Conservation (phyloP, 2,797 vertebrate genomes). For the Anabas testudineus region DNA sequence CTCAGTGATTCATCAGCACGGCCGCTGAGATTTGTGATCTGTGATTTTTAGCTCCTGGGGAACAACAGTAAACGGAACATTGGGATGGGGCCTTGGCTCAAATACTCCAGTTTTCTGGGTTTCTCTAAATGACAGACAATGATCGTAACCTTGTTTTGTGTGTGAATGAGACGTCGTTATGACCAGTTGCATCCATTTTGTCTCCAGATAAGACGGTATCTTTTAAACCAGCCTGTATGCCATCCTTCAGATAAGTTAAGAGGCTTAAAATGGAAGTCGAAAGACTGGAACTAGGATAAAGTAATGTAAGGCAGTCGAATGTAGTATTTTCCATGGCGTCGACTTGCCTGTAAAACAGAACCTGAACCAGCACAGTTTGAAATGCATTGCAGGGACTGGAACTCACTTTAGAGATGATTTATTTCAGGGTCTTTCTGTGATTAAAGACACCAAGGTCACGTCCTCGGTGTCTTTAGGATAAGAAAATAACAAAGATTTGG, state of each 20-base stretch:
- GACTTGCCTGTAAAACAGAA: not conserved
- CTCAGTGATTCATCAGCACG: constrained; percentile 39
- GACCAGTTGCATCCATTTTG: not conserved
- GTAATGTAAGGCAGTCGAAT: not conserved
- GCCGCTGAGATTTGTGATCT: constrained; percentile 30
- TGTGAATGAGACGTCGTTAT: too few relatives aligned
- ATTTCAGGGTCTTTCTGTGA: not conserved
- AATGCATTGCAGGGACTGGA: not conserved
- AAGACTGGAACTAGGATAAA: constrained; percentile 23
- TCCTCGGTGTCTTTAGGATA: not conserved
- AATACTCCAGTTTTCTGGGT: too few relatives aligned
- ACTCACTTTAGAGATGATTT: not conserved
- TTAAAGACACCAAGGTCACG: not conserved
- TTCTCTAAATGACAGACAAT: too few relatives aligned
- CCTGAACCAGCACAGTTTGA: not conserved
- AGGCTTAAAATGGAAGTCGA: constrained; percentile 22
- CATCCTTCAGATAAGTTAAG: constrained; percentile 29
- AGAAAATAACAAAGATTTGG: not conserved
- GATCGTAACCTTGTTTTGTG: too few relatives aligned
- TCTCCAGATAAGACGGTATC: constrained; percentile 13
- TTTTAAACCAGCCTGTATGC: constrained; percentile 3
- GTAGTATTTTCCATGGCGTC: not conserved
- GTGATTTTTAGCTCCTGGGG: not conserved
- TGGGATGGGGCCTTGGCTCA: too few relatives aligned
- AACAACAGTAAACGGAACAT: not conserved